phyloP scores from a whole-genome alignment of 35 echinoderm and acorn worm species.

The Holothuria glaberrima region DNA sequence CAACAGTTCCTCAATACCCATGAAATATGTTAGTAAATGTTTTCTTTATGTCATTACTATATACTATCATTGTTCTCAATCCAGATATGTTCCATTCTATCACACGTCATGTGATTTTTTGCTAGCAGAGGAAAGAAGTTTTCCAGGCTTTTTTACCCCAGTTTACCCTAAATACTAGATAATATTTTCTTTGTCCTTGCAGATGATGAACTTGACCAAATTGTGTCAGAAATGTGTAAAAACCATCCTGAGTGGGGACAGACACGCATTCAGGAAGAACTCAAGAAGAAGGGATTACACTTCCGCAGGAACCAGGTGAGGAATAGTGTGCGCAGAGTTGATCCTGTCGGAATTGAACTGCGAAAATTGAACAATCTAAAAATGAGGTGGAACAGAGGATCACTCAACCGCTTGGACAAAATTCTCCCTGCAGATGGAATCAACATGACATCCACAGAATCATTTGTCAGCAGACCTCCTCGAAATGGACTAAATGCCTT shows the following conservation, averaged over 20 bases:
- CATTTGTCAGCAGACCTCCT: conserved; percentile 25
- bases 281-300: background rate
- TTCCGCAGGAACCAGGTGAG: conserved; percentile 38
- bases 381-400: conserved; percentile 32
- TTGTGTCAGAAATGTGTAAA: conserved; percentile 35
- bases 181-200: background rate
- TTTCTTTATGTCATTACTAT: no score
- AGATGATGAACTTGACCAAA: conserved; percentile 35
- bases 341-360: conserved; percentile 42
- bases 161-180: no score
- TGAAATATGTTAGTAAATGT: no score
- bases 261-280: conserved; percentile 7
- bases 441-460: conserved; percentile 53
- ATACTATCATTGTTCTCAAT: no score
- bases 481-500: conserved; percentile 25
- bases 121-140: no score
- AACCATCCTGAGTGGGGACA: conserved; percentile 45
- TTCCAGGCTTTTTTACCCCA: no score
- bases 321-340: conserved; percentile 46
- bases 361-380: conserved; percentile 38
- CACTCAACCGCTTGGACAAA: conserved; percentile 14
- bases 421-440: conserved; percentile 43
- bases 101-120: no score
- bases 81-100: no score
- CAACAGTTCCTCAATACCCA: no score